Evolutionary conservation across 2,888 invertebrate genomes (phyloP).

Genomic region (Synergus itoensis): DNA sequence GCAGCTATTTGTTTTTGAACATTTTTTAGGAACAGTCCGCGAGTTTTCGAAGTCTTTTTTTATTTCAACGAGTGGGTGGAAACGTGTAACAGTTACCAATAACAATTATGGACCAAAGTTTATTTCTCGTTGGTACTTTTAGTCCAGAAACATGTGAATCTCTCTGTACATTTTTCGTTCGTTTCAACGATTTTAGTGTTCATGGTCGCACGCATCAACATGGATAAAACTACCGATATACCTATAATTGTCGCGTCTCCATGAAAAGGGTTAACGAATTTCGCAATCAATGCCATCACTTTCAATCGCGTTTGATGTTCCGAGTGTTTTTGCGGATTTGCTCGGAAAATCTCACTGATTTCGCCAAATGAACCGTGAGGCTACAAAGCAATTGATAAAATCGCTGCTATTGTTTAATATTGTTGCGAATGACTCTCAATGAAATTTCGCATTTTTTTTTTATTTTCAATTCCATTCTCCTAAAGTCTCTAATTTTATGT

Average conservation of each 20-base stretch:
- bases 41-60: background rate
- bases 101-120: background rate
- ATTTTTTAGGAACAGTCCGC: background rate
- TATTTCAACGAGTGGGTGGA: background rate
- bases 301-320: constrained; percentile 55
- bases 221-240: constrained; percentile 20
- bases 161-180: constrained; percentile 21
- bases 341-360: constrained; percentile 54
- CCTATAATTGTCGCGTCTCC: constrained; percentile 45
- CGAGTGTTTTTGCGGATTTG: constrained; percentile 52
- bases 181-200: constrained; percentile 34
- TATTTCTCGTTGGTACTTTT: background rate
- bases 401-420: background rate
- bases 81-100: background rate
- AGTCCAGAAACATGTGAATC: constrained; percentile 16
- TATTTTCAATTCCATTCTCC: too few relatives aligned
- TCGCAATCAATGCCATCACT: constrained; percentile 69
- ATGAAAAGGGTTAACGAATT: constrained; percentile 66
- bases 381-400: constrained; percentile 53
- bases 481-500: too few relatives aligned
- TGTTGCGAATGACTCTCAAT: background rate
- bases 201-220: constrained; percentile 16
- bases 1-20: background rate
- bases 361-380: constrained; percentile 52
- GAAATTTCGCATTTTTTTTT: background rate